phyloP scores from a whole-genome alignment of 53 echinoderm and acorn worm genomes.

The Patiria pectinifera region DNA sequence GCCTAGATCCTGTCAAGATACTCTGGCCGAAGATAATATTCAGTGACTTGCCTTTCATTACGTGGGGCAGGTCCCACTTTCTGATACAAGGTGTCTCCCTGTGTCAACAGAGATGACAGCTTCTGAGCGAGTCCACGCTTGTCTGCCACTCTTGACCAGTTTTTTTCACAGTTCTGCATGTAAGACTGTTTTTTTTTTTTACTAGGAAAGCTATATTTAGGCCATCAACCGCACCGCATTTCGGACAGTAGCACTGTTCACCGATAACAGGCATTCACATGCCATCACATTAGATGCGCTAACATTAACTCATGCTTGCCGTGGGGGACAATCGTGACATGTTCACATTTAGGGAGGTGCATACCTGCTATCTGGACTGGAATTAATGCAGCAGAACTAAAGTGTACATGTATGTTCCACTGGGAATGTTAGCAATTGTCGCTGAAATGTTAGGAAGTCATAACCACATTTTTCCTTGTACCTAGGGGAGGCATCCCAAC shows the following conservation, averaged over 20 bases:
- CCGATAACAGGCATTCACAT: background rate
- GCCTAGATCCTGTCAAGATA: no score
- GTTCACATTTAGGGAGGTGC: background rate
- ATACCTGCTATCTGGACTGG: background rate
- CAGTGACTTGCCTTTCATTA: no score
- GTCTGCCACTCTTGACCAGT: background rate
- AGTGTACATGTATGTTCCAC: background rate
- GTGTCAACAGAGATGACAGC: background rate
- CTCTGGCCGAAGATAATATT: no score
- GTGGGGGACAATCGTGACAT: background rate
- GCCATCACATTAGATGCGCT: background rate
- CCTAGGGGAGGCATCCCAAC: background rate
- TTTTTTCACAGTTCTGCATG: background rate
- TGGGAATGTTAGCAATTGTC: background rate
- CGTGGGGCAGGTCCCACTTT: no score
- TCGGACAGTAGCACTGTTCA: background rate
- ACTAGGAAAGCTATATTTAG: background rate
- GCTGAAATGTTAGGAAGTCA: background rate
- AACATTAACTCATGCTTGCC: background rate
- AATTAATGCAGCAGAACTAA: background rate
- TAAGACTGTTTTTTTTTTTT: background rate
- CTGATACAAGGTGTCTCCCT: background rate
- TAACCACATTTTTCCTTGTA: background rate
- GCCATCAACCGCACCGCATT: background rate
- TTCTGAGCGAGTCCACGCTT: background rate